phyloP scores from a whole-genome alignment of 1,140 invertebrate genomes.

The Ditylenchus dipsaci region DNA sequence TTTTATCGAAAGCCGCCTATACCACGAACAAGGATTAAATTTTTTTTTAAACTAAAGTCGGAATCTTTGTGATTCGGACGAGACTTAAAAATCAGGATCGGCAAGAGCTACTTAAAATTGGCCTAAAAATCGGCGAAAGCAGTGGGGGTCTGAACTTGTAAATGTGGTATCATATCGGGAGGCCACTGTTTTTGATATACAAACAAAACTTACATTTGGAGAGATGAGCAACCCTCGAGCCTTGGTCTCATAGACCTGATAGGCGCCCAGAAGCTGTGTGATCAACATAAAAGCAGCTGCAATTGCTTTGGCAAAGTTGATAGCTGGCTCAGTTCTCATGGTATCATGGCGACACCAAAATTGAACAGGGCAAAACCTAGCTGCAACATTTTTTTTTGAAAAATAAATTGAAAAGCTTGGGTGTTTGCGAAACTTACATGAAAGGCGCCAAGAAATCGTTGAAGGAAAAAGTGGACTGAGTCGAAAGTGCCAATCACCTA shows the following conservation, averaged over 20 bases:
- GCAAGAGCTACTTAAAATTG: no score
- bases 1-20: no score
- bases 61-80: no score
- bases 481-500: conserved; percentile 6
- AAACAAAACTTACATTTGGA: conserved; percentile 18
- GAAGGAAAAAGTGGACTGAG: background rate
- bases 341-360: background rate
- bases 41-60: no score
- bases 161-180: no score
- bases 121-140: no score
- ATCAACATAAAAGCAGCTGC: conserved; percentile 18
- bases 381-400: conserved; percentile 1
- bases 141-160: no score
- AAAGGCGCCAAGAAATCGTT: conserved; percentile 5
- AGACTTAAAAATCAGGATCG: no score
- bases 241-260: conserved; percentile 16
- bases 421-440: background rate
- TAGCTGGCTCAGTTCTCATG: background rate
- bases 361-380: conserved; percentile 5
- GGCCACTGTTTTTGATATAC: no score
- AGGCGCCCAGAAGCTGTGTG: conserved; percentile 15
- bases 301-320: conserved; percentile 18
- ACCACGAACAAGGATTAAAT: no score
- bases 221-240: conserved; percentile 12
- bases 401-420: background rate